These are phyloP conservation scores for Phacellophora camtschatica DNA, from an alignment of 30 jellyfish, hydroid and myxozoan species.

Conservation along the genomic window DNA sequence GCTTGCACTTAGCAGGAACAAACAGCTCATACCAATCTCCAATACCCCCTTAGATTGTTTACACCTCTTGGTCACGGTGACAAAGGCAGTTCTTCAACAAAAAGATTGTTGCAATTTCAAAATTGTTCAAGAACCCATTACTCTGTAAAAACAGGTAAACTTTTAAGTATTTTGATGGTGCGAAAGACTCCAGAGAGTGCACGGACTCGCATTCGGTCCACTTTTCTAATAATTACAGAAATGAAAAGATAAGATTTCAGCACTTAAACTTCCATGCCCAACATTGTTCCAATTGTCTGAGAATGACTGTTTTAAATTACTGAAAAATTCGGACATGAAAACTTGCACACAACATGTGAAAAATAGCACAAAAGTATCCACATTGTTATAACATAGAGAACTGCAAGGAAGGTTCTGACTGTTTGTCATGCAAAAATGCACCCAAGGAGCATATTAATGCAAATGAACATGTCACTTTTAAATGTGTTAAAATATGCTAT, in stretches of 20 bases:
- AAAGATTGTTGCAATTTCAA: not conserved
- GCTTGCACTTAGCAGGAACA: not conserved
- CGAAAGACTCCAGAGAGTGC: not conserved
- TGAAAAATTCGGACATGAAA: not conserved
- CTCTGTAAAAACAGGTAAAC: not conserved
- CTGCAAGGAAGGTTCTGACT: not conserved
- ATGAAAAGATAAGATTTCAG: not conserved
- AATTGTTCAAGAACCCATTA: not conserved
- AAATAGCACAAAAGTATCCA: no score
- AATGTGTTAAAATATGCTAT: not conserved
- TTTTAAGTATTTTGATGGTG: not conserved
- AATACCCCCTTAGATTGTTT: not conserved
- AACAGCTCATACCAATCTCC: not conserved
- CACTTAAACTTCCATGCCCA: not conserved
- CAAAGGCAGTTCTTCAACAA: slow-evolving; percentile 4
- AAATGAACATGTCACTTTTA: not conserved
- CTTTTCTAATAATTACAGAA: not conserved
- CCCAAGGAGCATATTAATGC: not conserved
- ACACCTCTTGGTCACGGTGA: not conserved
- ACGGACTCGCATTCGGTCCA: not conserved
- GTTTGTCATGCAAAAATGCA: not conserved
- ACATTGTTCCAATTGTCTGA: no score
- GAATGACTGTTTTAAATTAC: not conserved
- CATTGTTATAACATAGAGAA: not conserved
- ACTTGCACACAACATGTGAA: not conserved